These are phyloP conservation scores for Fregata magnificens DNA, from an alignment of 2,113 vertebrate species.

Conservation along the genomic window DNA sequence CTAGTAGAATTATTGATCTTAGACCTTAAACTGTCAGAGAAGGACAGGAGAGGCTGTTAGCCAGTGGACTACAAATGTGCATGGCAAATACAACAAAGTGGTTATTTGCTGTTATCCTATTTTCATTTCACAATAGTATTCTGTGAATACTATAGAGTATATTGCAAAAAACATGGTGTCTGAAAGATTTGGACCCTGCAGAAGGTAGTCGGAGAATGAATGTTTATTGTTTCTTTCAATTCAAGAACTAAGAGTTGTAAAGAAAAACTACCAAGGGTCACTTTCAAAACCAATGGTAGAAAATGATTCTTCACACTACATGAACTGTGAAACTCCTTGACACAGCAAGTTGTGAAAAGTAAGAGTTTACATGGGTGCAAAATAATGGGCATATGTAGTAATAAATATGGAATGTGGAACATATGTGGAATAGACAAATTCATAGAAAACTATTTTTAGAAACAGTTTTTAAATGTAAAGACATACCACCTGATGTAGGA, in stretches of 20 bases:
- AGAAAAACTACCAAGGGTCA: neutral
- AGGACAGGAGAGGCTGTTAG: neutral
- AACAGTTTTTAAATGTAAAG: neutral
- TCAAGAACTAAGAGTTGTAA: neutral
- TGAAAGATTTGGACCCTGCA: neutral
- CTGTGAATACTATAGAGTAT: neutral
- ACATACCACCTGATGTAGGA: neutral
- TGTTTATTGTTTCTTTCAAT: neutral
- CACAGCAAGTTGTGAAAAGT: neutral
- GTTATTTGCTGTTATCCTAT: neutral
- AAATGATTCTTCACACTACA: neutral
- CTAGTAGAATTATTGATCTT: neutral
- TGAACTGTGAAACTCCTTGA: neutral
- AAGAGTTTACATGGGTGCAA: neutral
- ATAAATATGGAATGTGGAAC: neutral
- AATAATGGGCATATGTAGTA: neutral
- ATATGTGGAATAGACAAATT: neutral
- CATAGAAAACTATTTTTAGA: neutral
- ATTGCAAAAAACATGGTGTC: neutral
- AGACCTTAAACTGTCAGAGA: neutral
- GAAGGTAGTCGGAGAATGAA: neutral
- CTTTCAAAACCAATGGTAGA: neutral
- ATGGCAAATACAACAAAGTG: neutral
- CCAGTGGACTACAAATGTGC: neutral
- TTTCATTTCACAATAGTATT: neutral